Evolutionary conservation across 2,113 vertebrate species (phyloP).

Genomic region (Balaenoptera acutorostrata): DNA sequence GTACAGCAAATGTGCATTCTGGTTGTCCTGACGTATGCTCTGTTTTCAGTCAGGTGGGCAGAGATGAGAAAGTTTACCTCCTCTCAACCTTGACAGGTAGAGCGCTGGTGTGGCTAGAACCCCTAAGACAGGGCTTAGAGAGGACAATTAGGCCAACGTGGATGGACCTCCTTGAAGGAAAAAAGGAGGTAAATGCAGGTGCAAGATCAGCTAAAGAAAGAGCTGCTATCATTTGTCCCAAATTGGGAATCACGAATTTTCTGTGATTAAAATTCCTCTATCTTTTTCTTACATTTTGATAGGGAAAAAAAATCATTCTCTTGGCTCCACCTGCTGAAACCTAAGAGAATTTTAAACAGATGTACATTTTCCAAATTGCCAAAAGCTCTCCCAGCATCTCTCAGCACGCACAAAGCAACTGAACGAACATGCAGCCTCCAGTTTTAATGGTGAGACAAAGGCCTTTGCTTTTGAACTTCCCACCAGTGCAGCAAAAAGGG

Average conservation of each 20-base stretch:
- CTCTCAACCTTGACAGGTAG: no score
- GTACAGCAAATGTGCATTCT: not conserved
- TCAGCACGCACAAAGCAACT: not conserved
- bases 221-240: not conserved
- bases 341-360: not conserved
- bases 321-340: conserved; percentile 43
- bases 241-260: not conserved
- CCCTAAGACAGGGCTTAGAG: fast-evolving
- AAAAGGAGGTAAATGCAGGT: not conserved
- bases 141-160: fast-evolving
- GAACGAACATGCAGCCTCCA: not conserved
- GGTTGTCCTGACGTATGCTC: fast-evolving
- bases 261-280: not conserved
- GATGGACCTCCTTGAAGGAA: not conserved
- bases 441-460: not conserved
- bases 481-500: not conserved
- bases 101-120: not conserved
- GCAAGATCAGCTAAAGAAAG: not conserved
- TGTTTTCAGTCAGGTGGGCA: fast-evolving
- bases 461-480: not conserved
- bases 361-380: not conserved
- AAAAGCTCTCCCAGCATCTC: not conserved
- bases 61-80: not conserved
- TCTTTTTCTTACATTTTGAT: not conserved
- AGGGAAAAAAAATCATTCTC: not conserved